Evolutionary conservation across 2,113 vertebrate genomes (phyloP).

Genomic region (Formicarius rufipectus): DNA sequence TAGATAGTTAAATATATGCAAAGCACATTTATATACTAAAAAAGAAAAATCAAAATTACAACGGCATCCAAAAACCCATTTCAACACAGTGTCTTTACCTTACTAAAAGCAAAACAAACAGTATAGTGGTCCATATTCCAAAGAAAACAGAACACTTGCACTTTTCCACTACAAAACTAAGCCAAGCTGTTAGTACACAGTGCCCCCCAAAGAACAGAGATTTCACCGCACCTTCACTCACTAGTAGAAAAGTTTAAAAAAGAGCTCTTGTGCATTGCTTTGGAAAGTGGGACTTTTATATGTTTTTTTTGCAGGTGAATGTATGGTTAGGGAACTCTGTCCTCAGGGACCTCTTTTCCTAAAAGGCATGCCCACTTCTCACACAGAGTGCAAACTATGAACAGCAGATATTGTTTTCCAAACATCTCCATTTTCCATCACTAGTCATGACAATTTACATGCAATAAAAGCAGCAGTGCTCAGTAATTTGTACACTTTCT

Average conservation of each 20-base stretch:
- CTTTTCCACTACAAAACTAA: neutral
- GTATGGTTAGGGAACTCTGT: neutral
- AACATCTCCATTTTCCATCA: neutral
- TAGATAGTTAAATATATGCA: neutral
- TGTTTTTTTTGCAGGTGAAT: neutral
- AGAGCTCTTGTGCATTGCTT: neutral
- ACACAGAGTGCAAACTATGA: neutral
- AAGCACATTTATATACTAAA: neutral
- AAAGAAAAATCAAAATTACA: neutral
- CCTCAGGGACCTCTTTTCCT: neutral
- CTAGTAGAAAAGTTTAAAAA: fast-evolving
- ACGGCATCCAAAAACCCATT: neutral
- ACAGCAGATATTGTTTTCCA: neutral
- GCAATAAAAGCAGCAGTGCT: neutral
- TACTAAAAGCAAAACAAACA: neutral
- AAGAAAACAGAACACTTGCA: slow-evolving; percentile 1
- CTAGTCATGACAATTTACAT: neutral
- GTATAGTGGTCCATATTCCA: neutral
- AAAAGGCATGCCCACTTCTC: neutral
- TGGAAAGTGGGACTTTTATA: neutral
- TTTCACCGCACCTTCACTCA: slow-evolving; percentile 12
- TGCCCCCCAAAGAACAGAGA: slow-evolving; percentile 51
- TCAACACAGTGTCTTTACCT: neutral
- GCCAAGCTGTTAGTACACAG: slow-evolving; percentile 24
- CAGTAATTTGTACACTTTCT: neutral